Conservation (phyloP, 2,797 vertebrate genomes). For the Acanthurus lineatus region DNA sequence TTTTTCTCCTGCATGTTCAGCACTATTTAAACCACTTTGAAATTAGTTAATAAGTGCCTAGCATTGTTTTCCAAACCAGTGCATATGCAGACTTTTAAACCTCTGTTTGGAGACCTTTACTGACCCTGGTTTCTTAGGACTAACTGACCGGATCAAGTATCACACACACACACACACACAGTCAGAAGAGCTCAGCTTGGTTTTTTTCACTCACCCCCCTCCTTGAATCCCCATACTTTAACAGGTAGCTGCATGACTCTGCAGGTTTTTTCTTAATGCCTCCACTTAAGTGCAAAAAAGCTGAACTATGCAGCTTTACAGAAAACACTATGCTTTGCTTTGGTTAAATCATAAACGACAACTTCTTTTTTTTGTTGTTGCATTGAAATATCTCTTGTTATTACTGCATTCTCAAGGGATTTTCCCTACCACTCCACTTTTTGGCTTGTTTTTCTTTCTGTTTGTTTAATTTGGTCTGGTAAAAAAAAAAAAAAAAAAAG, state of each 20-base stretch:
- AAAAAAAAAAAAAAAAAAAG: conserved; percentile 17
- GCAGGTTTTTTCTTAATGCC: conserved; percentile 20
- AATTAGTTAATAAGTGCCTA: background rate
- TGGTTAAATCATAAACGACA: background rate
- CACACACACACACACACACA: background rate
- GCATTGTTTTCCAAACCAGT: conserved; percentile 2
- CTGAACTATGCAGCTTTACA: conserved; percentile 2
- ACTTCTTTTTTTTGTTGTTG: background rate
- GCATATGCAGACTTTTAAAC: conserved; percentile 2
- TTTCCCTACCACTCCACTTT: conserved; percentile 4
- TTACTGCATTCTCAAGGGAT: conserved; percentile 26
- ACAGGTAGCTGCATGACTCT: conserved; percentile 67
- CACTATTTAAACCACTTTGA: too few relatives aligned
- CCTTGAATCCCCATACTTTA: conserved; percentile 54
- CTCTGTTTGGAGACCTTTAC: conserved; percentile 16
- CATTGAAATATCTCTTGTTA: conserved; percentile 20
- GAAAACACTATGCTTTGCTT: conserved; percentile 2
- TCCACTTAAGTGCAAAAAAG: conserved; percentile 3
- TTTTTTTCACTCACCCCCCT: conserved; percentile 35
- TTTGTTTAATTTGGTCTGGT: conserved; percentile 35
- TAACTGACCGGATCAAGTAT: conserved; percentile 34
- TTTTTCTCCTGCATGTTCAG: too few relatives aligned
- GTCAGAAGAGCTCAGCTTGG: conserved; percentile 16
- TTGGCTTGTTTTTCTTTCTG: background rate
- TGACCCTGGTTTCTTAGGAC: conserved; percentile 24